Evolutionary conservation across 2,888 invertebrate genomes (phyloP).

Genomic region (Ceramica pisi): DNA sequence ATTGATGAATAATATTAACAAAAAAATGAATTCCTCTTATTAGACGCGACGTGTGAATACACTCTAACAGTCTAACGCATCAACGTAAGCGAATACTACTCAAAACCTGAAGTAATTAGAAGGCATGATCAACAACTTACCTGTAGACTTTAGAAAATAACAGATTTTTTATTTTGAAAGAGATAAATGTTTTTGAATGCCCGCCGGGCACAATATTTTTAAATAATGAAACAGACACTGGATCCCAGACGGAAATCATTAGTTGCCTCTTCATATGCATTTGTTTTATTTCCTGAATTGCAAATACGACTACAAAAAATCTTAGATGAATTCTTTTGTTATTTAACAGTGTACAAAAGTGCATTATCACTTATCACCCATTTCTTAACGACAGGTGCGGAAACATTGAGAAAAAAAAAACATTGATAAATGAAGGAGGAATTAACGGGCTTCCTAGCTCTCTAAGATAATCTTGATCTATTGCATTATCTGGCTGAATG

Average conservation of each 20-base stretch:
- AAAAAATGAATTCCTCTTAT: conserved; percentile 37
- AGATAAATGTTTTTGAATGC: conserved; percentile 46
- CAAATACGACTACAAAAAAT: conserved; percentile 38
- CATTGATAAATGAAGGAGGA: conserved; percentile 28
- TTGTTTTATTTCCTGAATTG: conserved; percentile 55
- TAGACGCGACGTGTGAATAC: conserved; percentile 30
- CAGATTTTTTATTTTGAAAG: conserved; percentile 37
- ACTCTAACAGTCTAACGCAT: conserved; percentile 44
- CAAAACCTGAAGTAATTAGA: conserved; percentile 51
- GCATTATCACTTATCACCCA: neutral
- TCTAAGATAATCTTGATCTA: conserved; percentile 33
- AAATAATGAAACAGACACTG: conserved; percentile 55
- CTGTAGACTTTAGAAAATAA: conserved; percentile 40
- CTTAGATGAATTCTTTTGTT: conserved; percentile 32
- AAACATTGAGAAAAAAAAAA: conserved; percentile 15
- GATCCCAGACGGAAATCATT: conserved; percentile 61
- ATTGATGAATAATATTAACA: conserved; percentile 41
- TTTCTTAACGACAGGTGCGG: conserved; percentile 19
- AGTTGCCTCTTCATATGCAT: conserved; percentile 43
- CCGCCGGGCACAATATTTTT: conserved; percentile 49
- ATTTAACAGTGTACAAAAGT: conserved; percentile 7
- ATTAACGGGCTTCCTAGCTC: conserved; percentile 15
- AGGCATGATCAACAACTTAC: conserved; percentile 37
- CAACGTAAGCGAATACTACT: conserved; percentile 1
- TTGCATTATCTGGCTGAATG: conserved; percentile 42